A percentile compares a stretch with the other conserved stretches of the same genome.
These are phyloP conservation scores for Ictalurus furcatus DNA, from an alignment of 2,113 vertebrate genomes.

Conservation along the genomic window DNA sequence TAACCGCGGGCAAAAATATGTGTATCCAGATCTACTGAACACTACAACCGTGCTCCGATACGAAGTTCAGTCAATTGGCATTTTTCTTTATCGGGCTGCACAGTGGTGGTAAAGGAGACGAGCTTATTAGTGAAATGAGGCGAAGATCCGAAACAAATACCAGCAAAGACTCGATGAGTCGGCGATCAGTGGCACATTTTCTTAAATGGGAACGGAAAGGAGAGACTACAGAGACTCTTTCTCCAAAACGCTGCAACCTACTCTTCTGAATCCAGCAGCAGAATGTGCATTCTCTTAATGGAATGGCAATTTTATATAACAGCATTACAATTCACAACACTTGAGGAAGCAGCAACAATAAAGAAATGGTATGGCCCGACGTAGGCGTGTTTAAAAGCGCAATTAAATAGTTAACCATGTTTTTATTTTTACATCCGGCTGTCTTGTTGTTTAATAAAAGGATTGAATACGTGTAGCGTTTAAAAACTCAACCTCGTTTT, in stretches of 20 bases:
- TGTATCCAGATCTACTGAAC: background rate
- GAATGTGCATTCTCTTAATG: background rate
- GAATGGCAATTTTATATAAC: background rate
- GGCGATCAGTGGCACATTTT: background rate
- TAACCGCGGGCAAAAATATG: background rate
- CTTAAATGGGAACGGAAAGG: background rate
- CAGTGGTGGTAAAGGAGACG: background rate
- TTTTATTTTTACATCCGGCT: background rate
- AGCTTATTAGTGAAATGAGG: background rate
- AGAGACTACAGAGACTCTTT: background rate
- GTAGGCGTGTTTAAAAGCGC: background rate
- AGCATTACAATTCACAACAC: too few relatives aligned
- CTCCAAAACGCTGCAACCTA: background rate
- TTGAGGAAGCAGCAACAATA: background rate
- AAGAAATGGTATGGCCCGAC: background rate
- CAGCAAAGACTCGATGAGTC: background rate
- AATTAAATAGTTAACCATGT: background rate
- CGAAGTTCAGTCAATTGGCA: background rate
- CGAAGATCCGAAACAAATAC: background rate
- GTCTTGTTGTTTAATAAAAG: background rate
- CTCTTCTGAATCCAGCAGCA: background rate
- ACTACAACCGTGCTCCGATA: background rate
- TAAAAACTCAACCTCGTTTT: too few relatives aligned
- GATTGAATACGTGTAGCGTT: too few relatives aligned
- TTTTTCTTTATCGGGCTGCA: background rate